Base-by-base conservation (phyloP, 2,113 vertebrate genomes). In the Sturnus vulgaris region DNA sequence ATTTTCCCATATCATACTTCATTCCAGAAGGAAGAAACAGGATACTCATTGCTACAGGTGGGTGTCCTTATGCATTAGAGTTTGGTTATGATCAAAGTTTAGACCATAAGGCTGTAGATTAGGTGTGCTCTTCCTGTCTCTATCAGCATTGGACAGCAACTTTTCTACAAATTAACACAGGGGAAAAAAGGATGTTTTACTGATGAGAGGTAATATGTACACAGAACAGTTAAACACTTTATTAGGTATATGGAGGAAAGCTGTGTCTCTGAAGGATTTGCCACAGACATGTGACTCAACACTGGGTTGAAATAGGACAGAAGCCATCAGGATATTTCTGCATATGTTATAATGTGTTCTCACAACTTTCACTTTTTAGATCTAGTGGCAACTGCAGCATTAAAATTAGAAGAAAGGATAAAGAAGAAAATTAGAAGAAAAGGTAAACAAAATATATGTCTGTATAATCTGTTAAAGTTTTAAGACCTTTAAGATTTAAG, bases 201-300 rank as follows among this genome's bases (percentile, higher is more conserved):
- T 77, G 20, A 30, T 15, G 17, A 40, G 23, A 64, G 18, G 10
- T n/a, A 84, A 53, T 5, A 14, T n/a, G 25, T 37, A 31, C 11
- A 12, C 12, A 71, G 33, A 80, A 53, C 3, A 55, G 13, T 44
- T 46, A 59, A 72, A 70, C 9, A 22, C 11, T 65, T 66, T 17
- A 20, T 53, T 40, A 53, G n/a, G 15, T 35, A 3, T 22, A 24
- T 2, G 15, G 37, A 81, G 17, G 64, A 63, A 70, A 42, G 22
- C 11, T 28, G 28, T 17, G 23, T 27, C 35, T 80, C 49, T 42
- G 53, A 50, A 64, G 10, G 12, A 23, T 65, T 90, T 92, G 8
- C 18, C n/a, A 52, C 22, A 64, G 18, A 14, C 3, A 3, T 0
- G 1, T 50, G 60, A 52, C 15, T 12, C 22, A 68, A 5, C 5